phyloP scores from a whole-genome alignment of 2,113 vertebrate genomes.

The Melanotaenia duboulayi region DNA sequence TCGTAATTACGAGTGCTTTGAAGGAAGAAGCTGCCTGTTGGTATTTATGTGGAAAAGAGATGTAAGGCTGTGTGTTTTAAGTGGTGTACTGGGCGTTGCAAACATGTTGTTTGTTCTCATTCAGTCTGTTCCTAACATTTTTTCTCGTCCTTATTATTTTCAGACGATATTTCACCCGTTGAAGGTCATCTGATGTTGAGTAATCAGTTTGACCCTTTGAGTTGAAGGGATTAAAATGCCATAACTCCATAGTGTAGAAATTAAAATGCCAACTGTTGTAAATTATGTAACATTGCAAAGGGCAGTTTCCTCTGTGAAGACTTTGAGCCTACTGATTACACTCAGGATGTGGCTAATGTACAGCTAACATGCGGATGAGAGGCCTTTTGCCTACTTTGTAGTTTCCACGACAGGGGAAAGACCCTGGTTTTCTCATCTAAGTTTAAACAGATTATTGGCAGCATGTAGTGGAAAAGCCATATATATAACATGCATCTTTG shows the following conservation, averaged over 20 bases:
- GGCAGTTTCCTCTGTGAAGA: conserved; percentile 13
- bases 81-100: conserved; percentile 8
- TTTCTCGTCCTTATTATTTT: background rate
- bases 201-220: conserved; percentile 15
- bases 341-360: conserved; percentile 3
- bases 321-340: conserved; percentile 33
- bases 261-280: conserved; percentile 2
- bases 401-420: background rate
- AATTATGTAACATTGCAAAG: conserved; percentile 28
- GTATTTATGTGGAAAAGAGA: conserved; percentile 56
- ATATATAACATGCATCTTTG: background rate
- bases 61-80: conserved; percentile 28
- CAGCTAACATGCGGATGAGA: background rate
- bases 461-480: background rate
- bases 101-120: conserved; percentile 25
- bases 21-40: conserved; percentile 47
- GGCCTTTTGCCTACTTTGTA: conserved; percentile 17
- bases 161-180: background rate
- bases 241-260: background rate
- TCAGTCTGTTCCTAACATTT: background rate
- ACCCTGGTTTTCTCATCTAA: background rate
- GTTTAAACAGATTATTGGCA: background rate
- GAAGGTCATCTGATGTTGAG: conserved; percentile 2
- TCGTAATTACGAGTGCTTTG: conserved; percentile 43
- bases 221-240: background rate